Evolutionary conservation across 2,113 vertebrate species (phyloP).

Genomic region (Pongo pygmaeus): DNA sequence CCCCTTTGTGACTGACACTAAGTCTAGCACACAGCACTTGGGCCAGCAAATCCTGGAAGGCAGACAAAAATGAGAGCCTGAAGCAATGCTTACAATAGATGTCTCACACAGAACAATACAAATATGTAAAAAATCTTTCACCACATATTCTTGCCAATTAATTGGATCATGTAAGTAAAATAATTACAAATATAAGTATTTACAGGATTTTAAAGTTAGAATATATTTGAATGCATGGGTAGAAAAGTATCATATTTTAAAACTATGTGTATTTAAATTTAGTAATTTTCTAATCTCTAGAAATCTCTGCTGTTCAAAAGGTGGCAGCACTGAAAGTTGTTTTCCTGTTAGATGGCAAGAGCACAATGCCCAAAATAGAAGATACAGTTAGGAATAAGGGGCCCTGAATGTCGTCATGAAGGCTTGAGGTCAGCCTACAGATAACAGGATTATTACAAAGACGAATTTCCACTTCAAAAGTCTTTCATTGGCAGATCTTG

Average conservation of each 20-base stretch:
- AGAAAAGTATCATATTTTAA: not conserved
- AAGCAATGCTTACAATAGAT: conserved; percentile 80
- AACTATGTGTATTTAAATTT: not conserved
- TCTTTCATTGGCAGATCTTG: not conserved
- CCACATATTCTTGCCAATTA: conserved; percentile 69
- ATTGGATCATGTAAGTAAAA: conserved; percentile 63
- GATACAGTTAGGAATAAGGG: not conserved
- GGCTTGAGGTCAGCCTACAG: not conserved
- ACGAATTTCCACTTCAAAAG: not conserved
- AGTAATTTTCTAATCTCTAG: conserved; percentile 18
- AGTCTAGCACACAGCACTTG: conserved; percentile 78
- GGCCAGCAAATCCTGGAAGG: conserved; percentile 85
- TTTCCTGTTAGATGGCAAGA: not conserved
- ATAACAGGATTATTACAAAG: not conserved
- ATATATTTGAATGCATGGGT: not conserved
- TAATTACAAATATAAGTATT: conserved; percentile 70
- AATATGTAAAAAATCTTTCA: conserved; percentile 79
- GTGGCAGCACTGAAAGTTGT: not conserved
- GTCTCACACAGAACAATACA: conserved; percentile 75
- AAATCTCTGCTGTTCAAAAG: not conserved
- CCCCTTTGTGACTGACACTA: conserved; percentile 78
- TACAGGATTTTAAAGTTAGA: conserved; percentile 39
- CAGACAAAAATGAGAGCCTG: conserved; percentile 86
- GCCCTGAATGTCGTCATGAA: not conserved
- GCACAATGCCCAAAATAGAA: not conserved